Evolutionary conservation across 1,140 invertebrate genomes (phyloP), one percentile per base, ranked within the genome.

Genomic region (Cherax destructor): DNA sequence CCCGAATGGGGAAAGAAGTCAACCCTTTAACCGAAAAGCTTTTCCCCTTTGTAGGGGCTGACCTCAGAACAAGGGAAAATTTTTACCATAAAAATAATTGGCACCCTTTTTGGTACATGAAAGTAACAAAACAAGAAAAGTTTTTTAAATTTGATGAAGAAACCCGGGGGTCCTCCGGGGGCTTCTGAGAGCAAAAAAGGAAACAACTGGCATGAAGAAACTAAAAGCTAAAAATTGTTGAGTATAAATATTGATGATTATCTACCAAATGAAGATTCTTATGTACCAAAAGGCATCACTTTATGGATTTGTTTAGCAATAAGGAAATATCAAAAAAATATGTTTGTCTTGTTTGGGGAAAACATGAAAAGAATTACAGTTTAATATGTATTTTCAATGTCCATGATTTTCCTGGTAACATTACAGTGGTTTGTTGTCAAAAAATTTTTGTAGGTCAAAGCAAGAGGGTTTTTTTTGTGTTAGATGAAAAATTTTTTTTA

Each of bases 261-360:
- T 72, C 61, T 84, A 2, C 59, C 83, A 49, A n/a, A 41, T 4
- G 61, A 84, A 61, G 24, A 72, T 50, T 59, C 59, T 65, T 84
- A 72, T 72, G 56, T 30, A 21, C 16, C 7, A 5, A 50, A 84
- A 21, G 21, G 83, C 61, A 49, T 41, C 24, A 16, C 41, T 10
- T 41, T 16, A 72, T 18, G 61, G 21, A 84, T 52, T 84, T 80
- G 18, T 50, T 80, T 21, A 69, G 16, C 18, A 69, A 69, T 21
- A 69, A 21, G 10, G 61, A 69, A 69, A 16, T 4, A 13, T 18
- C 50, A 72, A 41, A 80, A 41, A 24, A 88, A 49, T 41, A 59
- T 81, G 30, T 88, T 4, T 90, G 88, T 85, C 69, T 90, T 83
- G 88, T 90, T 52, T 90, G 88, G 84, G 88, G 88, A 16, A 90